These are phyloP conservation scores for Falco biarmicus DNA, from an alignment of 2,797 vertebrate species.

Conservation along the genomic window DNA sequence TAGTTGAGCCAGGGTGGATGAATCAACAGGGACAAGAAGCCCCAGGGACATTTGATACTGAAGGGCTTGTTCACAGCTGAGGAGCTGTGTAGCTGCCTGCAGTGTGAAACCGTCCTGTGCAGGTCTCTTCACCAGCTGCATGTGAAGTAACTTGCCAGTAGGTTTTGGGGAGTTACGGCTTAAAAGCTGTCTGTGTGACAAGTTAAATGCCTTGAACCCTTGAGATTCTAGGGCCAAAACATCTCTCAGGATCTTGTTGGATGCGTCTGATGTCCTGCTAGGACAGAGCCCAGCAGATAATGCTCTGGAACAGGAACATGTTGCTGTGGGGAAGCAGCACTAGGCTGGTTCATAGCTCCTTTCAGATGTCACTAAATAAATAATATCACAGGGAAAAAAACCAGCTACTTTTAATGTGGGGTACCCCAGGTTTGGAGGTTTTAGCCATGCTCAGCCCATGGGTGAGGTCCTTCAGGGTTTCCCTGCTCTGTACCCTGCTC, in stretches of 20 bases:
- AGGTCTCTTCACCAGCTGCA: background rate
- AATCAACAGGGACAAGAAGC: background rate
- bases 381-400: background rate
- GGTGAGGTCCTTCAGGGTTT: background rate
- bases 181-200: background rate
- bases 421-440: background rate
- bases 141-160: background rate
- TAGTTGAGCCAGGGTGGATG: accelerated
- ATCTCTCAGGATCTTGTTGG: background rate
- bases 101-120: background rate
- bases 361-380: background rate
- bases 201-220: background rate
- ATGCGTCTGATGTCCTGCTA: background rate
- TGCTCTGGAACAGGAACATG: background rate
- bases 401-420: background rate
- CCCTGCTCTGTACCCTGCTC: background rate
- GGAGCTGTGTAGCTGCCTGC: background rate
- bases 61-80: background rate
- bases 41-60: background rate
- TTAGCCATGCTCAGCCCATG: background rate
- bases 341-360: background rate
- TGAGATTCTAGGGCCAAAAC: background rate
- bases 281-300: background rate
- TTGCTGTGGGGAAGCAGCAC: background rate
- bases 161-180: background rate